Percentiles rank a stretch among this genome's conserved stretches.
Evolutionary conservation across 2,888 invertebrate species (phyloP).

Genomic region (Cepaea hortensis): DNA sequence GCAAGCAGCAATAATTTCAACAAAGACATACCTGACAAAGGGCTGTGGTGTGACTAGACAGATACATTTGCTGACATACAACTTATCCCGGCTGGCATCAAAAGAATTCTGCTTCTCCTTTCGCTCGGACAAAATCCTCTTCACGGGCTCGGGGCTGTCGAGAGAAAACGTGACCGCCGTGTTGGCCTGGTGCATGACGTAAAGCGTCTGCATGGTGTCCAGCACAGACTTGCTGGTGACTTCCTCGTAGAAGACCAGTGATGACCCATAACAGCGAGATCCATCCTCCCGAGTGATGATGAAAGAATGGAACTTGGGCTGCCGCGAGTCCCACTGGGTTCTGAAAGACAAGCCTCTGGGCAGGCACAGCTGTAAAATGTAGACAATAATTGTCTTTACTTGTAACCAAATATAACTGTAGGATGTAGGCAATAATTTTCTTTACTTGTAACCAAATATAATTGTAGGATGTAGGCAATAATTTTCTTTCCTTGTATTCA

Average conservation of each 20-base stretch:
- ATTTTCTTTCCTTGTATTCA: too few species aligned
- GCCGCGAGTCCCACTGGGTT: constrained; percentile 91
- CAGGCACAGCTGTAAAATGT: constrained; percentile 87
- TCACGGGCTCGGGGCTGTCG: constrained; percentile 52
- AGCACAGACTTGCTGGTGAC: constrained; percentile 93
- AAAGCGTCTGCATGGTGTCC: constrained; percentile 95
- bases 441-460: neutral
- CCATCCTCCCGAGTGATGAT: constrained; percentile 98
- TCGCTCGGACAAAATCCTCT: constrained; percentile 48
- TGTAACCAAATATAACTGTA: neutral
- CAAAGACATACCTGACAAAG: constrained; percentile 77
- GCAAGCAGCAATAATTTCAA: neutral
- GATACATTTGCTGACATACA: constrained; percentile 96
- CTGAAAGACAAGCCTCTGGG: constrained; percentile 95
- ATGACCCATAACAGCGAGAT: constrained; percentile 93
- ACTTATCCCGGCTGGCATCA: constrained; percentile 93
- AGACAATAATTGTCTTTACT: neutral
- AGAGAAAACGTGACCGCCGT: constrained; percentile 30
- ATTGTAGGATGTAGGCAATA: too few species aligned
- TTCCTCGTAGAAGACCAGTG: constrained; percentile 96
- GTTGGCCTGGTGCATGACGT: constrained; percentile 80
- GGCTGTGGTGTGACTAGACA: constrained; percentile 93
- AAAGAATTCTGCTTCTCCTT: constrained; percentile 78
- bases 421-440: neutral
- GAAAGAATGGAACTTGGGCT: constrained; percentile 95